phyloP scores from a whole-genome alignment of 2,797 vertebrate genomes.

The Valencia hispanica region DNA sequence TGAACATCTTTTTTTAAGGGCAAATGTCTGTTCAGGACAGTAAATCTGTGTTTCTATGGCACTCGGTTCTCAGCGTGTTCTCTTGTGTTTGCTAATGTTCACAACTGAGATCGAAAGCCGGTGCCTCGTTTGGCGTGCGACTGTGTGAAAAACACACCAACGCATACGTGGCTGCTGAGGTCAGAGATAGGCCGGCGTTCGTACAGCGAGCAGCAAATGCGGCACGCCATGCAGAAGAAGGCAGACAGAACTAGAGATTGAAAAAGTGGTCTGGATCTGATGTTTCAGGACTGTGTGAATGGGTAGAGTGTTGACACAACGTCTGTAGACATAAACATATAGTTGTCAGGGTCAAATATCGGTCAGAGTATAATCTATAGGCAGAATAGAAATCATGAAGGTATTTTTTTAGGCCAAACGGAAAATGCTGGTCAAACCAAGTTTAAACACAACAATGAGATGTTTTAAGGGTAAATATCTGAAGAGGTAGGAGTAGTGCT shows the following conservation, averaged over 20 bases:
- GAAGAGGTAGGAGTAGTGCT: not conserved
- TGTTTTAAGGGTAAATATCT: not conserved
- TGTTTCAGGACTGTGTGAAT: conserved; percentile 73
- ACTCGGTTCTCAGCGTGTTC: conserved; percentile 38
- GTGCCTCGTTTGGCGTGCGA: conserved; percentile 10
- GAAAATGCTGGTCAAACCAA: too few relatives aligned
- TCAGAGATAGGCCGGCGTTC: conserved; percentile 50
- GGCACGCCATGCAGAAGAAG: conserved; percentile 12
- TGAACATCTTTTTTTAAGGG: conserved; percentile 9
- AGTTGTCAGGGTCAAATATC: conserved; percentile 63
- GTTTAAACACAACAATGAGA: not conserved
- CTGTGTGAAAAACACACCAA: conserved; percentile 48
- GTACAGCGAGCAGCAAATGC: conserved; percentile 11
- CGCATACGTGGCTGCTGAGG: conserved; percentile 43
- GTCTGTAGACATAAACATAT: conserved; percentile 67
- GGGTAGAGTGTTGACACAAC: conserved; percentile 65
- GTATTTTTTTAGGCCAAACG: not conserved
- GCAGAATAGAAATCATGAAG: conserved; percentile 10
- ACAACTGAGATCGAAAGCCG: conserved; percentile 54
- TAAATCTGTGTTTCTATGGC: conserved; percentile 25
- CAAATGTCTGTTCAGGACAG: conserved; percentile 5
- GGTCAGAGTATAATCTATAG: conserved; percentile 50
- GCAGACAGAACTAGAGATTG: conserved; percentile 46
- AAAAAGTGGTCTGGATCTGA: conserved; percentile 62
- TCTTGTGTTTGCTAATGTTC: conserved; percentile 69